These are phyloP conservation scores for Hemibagrus guttatus DNA, from an alignment of 2,797 vertebrate genomes.

Conservation along the genomic window DNA sequence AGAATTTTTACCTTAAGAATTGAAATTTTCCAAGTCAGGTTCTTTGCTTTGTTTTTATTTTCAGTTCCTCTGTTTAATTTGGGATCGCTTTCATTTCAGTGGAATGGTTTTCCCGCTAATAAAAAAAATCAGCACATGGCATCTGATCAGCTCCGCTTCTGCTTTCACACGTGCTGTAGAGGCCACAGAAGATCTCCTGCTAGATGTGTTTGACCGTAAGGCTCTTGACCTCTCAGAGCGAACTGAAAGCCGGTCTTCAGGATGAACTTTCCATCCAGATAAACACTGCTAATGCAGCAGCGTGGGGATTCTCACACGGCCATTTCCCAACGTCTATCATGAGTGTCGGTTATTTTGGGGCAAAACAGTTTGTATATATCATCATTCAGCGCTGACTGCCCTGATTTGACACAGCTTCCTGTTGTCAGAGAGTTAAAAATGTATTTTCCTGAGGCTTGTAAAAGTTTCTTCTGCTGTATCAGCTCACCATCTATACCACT, in stretches of 20 bases:
- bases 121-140: background rate
- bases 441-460: background rate
- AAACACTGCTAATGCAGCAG: background rate
- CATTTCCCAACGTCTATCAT: background rate
- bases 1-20: too few relatives aligned
- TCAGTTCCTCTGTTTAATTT: conserved; percentile 4
- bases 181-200: background rate
- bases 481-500: background rate
- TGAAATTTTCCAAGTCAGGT: too few relatives aligned
- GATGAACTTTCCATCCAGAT: background rate
- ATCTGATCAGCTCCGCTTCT: background rate
- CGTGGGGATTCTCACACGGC: background rate
- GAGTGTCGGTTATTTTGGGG: background rate
- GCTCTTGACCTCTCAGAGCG: background rate
- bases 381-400: background rate
- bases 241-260: background rate
- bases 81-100: background rate
- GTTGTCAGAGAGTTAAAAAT: background rate
- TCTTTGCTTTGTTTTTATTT: background rate
- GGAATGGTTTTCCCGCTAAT: background rate
- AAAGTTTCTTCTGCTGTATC: background rate
- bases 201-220: background rate
- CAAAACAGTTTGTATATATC: background rate
- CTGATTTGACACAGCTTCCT: too few relatives aligned
- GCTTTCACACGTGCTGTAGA: background rate